These are phyloP conservation scores for Megaustenia siamemsis DNA, from an alignment of 2,888 invertebrate species.

Conservation along the genomic window DNA sequence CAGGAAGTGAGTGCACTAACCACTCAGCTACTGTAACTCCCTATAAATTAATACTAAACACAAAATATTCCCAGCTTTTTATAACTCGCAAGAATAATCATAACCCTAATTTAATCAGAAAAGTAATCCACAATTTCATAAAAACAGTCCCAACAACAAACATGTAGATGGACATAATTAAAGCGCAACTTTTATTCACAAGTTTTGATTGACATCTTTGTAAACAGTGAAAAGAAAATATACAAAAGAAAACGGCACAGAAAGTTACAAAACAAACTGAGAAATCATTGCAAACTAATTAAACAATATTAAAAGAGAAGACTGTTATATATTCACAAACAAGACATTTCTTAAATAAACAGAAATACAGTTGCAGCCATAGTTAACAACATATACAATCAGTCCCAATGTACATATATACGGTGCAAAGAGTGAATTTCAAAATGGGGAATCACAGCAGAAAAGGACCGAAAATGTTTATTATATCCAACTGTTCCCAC, in stretches of 20 bases:
- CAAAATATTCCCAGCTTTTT: too few relatives aligned
- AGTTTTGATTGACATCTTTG: neutral
- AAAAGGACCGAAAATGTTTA: too few relatives aligned
- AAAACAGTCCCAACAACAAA: too few relatives aligned
- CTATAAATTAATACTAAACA: too few relatives aligned
- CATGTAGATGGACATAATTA: neutral
- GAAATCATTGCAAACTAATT: neutral
- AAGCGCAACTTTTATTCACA: constrained; percentile 42
- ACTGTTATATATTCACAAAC: neutral
- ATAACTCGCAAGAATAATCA: too few relatives aligned
- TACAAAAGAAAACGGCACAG: neutral
- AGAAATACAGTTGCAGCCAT: neutral
- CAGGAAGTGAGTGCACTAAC: too few relatives aligned
- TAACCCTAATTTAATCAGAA: too few relatives aligned
- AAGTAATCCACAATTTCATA: too few relatives aligned
- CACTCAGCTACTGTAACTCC: too few relatives aligned
- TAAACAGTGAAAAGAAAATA: constrained; percentile 24
- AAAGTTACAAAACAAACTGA: neutral
- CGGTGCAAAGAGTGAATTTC: neutral
- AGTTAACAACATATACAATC: neutral
- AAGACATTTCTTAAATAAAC: neutral
- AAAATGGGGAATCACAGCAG: neutral
- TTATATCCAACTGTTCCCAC: too few relatives aligned
- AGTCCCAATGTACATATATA: neutral
- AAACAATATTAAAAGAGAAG: neutral